These are phyloP conservation scores for Dasypogon diadema DNA, from an alignment of 2,888 invertebrate genomes.

Conservation along the genomic window DNA sequence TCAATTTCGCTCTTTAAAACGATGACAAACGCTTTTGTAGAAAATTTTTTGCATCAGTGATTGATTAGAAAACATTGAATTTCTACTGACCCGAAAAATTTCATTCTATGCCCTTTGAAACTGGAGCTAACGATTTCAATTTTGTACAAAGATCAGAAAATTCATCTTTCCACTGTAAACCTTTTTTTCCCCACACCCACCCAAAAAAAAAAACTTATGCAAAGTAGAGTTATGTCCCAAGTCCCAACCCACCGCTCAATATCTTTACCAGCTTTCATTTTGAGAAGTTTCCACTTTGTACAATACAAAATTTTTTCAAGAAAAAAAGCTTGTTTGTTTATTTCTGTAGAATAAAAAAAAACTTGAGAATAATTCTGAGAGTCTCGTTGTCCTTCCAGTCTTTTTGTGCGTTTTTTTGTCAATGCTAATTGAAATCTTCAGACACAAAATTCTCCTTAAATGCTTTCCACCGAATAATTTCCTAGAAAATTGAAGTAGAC, in stretches of 20 bases:
- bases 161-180: no score
- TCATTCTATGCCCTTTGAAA: not conserved
- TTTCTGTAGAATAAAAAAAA: not conserved
- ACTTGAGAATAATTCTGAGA: not conserved
- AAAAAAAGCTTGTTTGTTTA: not conserved
- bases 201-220: no score
- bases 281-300: not conserved
- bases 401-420: not conserved
- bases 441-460: not conserved
- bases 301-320: not conserved
- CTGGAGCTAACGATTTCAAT: no score
- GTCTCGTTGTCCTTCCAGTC: not conserved
- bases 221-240: no score
- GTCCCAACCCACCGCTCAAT: no score
- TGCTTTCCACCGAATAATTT: not conserved
- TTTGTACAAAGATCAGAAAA: no score
- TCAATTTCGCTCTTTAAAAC: not conserved
- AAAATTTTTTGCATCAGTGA: not conserved
- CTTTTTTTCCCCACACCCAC: no score
- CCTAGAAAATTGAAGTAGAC: no score
- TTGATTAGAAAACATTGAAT: not conserved
- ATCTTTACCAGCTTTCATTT: no score
- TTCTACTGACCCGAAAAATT: not conserved
- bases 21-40: not conserved
- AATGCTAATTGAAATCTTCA: not conserved